phyloP scores from a whole-genome alignment of 1,140 invertebrate genomes.

The Melanaphis sacchari region DNA sequence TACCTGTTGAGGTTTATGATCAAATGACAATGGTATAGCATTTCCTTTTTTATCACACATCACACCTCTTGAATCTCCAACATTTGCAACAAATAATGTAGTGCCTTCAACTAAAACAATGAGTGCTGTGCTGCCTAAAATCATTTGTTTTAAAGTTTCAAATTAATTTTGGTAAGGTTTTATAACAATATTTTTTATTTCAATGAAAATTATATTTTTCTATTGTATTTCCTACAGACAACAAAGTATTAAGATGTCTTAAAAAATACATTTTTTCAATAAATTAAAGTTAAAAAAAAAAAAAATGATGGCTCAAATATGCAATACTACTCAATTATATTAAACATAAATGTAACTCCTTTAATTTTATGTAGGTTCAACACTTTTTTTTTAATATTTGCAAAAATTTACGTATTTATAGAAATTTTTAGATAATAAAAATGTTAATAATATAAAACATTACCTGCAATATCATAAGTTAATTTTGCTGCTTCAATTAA shows the following conservation, averaged over 20 bases:
- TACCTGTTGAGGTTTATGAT: slow-evolving; percentile 95
- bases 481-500: slow-evolving; percentile 82
- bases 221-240: no score
- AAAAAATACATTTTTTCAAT: no score
- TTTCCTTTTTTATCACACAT: slow-evolving; percentile 90
- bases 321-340: background rate
- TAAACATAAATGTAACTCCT: background rate
- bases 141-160: background rate
- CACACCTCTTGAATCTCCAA: slow-evolving; percentile 93
- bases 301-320: background rate
- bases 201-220: no score
- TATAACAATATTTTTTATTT: no score
- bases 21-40: slow-evolving; percentile 91
- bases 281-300: background rate
- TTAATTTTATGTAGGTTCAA: background rate
- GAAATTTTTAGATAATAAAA: background rate
- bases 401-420: background rate
- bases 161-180: no score
- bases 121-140: slow-evolving; percentile 85
- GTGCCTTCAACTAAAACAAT: slow-evolving; percentile 85
- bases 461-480: slow-evolving; percentile 83
- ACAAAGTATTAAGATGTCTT: no score
- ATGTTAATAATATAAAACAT: slow-evolving; percentile 39
- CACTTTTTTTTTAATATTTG: background rate
- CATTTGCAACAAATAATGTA: slow-evolving; percentile 90